Base-by-base conservation (phyloP, 2,797 vertebrate species). In the Choloepus didactylus region DNA sequence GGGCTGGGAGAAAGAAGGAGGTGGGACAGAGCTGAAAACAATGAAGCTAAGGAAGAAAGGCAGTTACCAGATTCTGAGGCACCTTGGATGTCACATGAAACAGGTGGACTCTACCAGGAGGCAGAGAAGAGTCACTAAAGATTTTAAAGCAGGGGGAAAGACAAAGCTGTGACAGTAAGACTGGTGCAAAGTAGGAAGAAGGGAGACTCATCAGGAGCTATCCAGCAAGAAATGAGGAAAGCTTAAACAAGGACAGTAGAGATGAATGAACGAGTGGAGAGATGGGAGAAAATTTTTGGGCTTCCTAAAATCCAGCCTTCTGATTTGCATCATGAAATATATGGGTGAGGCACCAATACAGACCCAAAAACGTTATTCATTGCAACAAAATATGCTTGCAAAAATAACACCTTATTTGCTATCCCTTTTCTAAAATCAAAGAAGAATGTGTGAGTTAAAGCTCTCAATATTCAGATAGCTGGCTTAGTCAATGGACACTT, bases 381-480 rank as follows among this genome's bases (percentile, higher is more conserved):
- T 87, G 83, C 27, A 92, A 91, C 23, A 89, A 93, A 94, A 82
- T 31, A 60, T 27, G 4, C 70, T 88, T 75, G 31, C 10, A 84
- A 64, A 93, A 96, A 60, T 87, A 72, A 35, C 46, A 14, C 16
- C 27, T 46, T 62, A 72, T 83, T 89, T 94, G 14, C 44, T 88
- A 60, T 49, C 5, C 4, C 8, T 82, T 88, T 92, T 92, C 77
- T 73, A 83, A 92, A 95, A 31, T 82, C 59, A 87, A 94, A 88
- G n/a, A 12, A 69, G 69, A 92, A 69, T 67, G 18, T 66, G 70
- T 91, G 46, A 88, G 29, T 72, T 79, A 27, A 70, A 38, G 49
- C 49, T 49, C 49, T 12, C 49, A 49, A 49, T 49, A 49, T 49
- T 12, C 49, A 49, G 49, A 49, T 49, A 49, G 49, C 49, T 49